Evolutionary conservation across 2,888 invertebrate genomes (phyloP).

Genomic region (Tipula helvola): DNA sequence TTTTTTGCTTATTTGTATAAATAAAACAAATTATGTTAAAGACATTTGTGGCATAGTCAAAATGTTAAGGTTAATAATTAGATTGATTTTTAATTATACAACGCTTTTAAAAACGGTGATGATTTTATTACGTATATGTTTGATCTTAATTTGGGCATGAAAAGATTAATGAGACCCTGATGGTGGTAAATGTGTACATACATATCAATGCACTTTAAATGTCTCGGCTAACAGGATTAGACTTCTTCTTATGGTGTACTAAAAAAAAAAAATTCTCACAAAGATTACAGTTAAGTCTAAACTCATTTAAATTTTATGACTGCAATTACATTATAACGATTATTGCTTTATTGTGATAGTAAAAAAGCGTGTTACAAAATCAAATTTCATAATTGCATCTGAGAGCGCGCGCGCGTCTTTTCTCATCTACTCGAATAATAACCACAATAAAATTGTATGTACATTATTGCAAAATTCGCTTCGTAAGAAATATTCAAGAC

Average conservation of each 20-base stretch:
- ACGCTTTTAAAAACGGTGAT: not conserved
- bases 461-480: not conserved
- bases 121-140: not conserved
- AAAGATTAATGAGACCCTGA: not conserved
- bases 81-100: not conserved
- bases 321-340: not conserved
- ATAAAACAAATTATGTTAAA: not conserved
- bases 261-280: no score
- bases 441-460: not conserved
- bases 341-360: not conserved
- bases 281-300: not conserved
- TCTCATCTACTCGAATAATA: no score
- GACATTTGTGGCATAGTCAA: not conserved
- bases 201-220: not conserved
- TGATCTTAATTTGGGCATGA: not conserved
- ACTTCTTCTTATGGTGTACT: not conserved
- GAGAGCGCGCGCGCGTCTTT: not conserved
- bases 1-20: not conserved
- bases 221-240: not conserved
- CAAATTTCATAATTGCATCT: not conserved
- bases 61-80: slow-evolving; percentile 4
- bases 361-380: not conserved
- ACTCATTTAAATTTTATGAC: not conserved
- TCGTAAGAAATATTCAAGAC: not conserved
- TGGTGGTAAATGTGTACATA: not conserved